These are phyloP conservation scores for Acanthornis magna DNA, from an alignment of 2,797 vertebrate genomes.

Conservation along the genomic window DNA sequence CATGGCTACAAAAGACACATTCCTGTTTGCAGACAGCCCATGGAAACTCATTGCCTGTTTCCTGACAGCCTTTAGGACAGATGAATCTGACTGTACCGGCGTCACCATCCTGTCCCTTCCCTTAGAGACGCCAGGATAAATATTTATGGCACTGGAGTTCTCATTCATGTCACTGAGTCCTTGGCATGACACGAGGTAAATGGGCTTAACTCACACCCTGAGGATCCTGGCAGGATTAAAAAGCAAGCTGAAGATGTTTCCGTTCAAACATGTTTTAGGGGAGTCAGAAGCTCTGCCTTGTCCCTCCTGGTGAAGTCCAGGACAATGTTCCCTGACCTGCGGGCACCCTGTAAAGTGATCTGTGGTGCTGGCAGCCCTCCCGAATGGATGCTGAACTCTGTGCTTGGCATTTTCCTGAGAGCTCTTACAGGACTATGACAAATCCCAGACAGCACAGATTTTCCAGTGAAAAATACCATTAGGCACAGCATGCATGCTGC, in stretches of 20 bases:
- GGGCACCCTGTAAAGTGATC: neutral
- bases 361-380: neutral
- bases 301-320: neutral
- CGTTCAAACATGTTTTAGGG: neutral
- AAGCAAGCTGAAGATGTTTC: neutral
- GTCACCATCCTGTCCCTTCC: neutral
- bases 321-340: neutral
- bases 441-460: neutral
- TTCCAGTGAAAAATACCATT: neutral
- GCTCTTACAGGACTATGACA: neutral
- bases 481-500: neutral
- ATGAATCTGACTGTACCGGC: neutral
- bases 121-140: constrained; percentile 28
- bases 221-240: neutral
- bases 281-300: neutral
- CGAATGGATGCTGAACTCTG: neutral
- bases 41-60: constrained; percentile 8
- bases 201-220: neutral
- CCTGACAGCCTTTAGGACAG: neutral
- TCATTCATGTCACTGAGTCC: neutral
- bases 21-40: neutral
- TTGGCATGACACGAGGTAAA: neutral
- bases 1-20: constrained; percentile 27
- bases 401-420: neutral
- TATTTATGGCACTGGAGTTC: constrained; percentile 10